phyloP scores from a whole-genome alignment of 2,888 invertebrate genomes.

The Drosophila leonis region DNA sequence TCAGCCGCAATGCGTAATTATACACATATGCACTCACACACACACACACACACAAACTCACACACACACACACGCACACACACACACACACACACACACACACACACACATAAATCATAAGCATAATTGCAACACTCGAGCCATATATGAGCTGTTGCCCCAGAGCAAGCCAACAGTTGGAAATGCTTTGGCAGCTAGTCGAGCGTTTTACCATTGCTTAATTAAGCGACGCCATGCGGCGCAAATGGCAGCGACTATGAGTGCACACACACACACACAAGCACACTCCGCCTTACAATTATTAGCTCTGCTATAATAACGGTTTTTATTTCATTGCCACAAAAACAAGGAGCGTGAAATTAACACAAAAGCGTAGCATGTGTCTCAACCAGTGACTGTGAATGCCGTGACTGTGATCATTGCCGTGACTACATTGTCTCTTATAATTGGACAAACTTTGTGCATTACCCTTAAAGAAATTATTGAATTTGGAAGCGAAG shows the following conservation, averaged over 20 bases:
- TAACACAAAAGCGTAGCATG: constrained; percentile 24
- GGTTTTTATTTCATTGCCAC: constrained; percentile 64
- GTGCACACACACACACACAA: constrained; percentile 18
- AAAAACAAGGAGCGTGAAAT: constrained; percentile 55
- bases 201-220: constrained; percentile 56
- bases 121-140: constrained; percentile 51
- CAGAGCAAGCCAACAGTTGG: constrained; percentile 14
- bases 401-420: constrained; percentile 20
- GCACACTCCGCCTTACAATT: constrained; percentile 46
- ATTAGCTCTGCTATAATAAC: constrained; percentile 62
- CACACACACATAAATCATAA: constrained; percentile 58
- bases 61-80: not conserved
- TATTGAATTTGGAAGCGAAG: not conserved
- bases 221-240: constrained; percentile 67
- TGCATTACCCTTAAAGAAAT: not conserved
- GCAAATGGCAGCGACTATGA: constrained; percentile 51
- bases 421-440: constrained; percentile 7
- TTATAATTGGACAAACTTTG: not conserved
- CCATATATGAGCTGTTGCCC: constrained; percentile 19
- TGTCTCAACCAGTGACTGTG: constrained; percentile 11
- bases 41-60: not conserved
- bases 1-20: constrained; percentile 21
- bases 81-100: not conserved
- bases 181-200: constrained; percentile 36
- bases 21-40: not conserved